Evolutionary conservation across 37 sponge, comb jelly and placozoan species (phyloP), one percentile per base, ranked within the genome.

Genomic region (Cliona cf. orientalis): DNA sequence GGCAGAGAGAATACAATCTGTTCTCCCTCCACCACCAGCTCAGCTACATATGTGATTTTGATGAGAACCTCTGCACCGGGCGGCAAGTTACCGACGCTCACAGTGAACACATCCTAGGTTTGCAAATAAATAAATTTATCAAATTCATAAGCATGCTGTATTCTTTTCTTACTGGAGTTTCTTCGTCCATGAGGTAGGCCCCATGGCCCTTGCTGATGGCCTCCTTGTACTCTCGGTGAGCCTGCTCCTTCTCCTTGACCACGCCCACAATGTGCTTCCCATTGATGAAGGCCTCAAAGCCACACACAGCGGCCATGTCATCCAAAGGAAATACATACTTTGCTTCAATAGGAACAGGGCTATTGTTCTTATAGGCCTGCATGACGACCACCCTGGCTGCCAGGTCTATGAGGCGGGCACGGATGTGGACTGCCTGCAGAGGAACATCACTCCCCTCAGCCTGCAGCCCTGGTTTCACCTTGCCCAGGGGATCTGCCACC

Each of bases 161-260:
- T 49, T 11, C 55, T 25, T 57, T 26, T 46, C 32, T 29, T 35
- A 98, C 96, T 38, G 96, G 95, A 55, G 96, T 92, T 74, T 99
- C 99, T 58, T 96, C 97, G 40, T 99, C 99, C 99, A 99, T 99
- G 76, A 99, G 97, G 81, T 99, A 99, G 26, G 99, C 99, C 26
- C 99, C 99, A 80, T 99, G 97, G 22, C 99, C 99, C 72, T 94
- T 82, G 46, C 91, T 89, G 62, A 99, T 95, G 72, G 99, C 99
- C 74, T 99, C 95, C 62, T 76, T 94, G 89, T 99, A 99, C 77
- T 99, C 99, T 53, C 84, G 83, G 81, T 96, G 95, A 23, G 99
- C 99, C 58, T 94, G 95, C 69, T 99, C 97, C 88, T 99, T 99
- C 95, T 94, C 95, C 84, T 99, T 99, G 78, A 98, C 95, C 61